Evolutionary conservation across 2,797 vertebrate species (phyloP), one percentile per base, ranked within the genome.

Genomic region (Aplochiton taeniatus): DNA sequence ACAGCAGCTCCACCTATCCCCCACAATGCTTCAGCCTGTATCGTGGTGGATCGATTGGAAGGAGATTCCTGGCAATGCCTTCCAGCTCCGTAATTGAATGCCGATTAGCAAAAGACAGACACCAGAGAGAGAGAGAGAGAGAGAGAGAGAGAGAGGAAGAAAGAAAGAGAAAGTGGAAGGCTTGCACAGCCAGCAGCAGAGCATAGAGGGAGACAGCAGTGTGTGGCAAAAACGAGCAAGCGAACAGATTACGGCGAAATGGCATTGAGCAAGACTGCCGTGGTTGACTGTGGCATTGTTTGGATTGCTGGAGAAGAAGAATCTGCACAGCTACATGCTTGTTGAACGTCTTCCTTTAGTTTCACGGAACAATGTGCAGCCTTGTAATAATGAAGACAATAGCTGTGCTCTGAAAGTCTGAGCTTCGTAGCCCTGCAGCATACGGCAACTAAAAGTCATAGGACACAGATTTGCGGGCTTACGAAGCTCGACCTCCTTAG

Each of bases 71-170:
- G 47, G 61, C 57, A 2, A 56, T 55, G 69, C 72, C 73, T 31
- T 3, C 68, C 75, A 61, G 68, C 45, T 14, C 12, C 16, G 16
- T 66, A 56, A 75, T 77, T 78, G 82, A 79, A 59, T 72, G 55
- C 54, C 18, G 19, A 69, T 63, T 70, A 59, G 72, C 73, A 67
- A n/a, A n/a, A 64, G 60, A 50, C 69, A 73, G 72, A 63, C 16
- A 42, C 66, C 46, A 69, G 65, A 58, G 18, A 62, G 57, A 69
- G 48, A 50, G 62, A 64, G 41, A 42, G 55, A 66, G 51, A 46
- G 2, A 6, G 31, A 31, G 64, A 70, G 58, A 31, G 58, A 66
- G 63, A 43, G 48, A 45, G 61, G 45, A 41, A 59, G 61, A 58
- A 54, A 42, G 13, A 52, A 9, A 9, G 12, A n/a, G 63, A 10